Evolutionary conservation across 2,113 vertebrate genomes (phyloP).

Genomic region (Corythaeola cristata): DNA sequence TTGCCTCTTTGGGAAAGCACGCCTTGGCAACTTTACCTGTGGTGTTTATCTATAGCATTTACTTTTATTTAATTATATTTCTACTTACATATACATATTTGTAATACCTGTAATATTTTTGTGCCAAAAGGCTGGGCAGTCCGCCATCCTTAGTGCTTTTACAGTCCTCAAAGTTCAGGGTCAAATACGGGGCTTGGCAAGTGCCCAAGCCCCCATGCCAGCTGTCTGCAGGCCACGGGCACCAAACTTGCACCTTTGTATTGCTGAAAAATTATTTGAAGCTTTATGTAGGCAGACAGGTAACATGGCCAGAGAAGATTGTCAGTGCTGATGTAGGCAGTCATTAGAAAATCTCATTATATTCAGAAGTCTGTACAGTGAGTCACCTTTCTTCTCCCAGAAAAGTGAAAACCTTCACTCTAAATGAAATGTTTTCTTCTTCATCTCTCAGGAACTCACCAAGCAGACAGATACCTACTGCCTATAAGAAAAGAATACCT

Average conservation of each 20-base stretch:
- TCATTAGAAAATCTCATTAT: conserved; percentile 62
- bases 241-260: not conserved
- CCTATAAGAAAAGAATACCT: not conserved
- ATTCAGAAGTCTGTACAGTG: conserved; percentile 28
- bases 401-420: conserved; percentile 28
- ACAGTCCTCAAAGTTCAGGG: not conserved
- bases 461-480: conserved; percentile 11
- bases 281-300: not conserved
- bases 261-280: not conserved
- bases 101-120: not conserved
- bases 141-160: not conserved
- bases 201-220: not conserved
- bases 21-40: not conserved
- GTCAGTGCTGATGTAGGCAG: conserved; percentile 13
- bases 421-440: conserved; percentile 53
- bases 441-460: conserved; percentile 29
- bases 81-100: not conserved
- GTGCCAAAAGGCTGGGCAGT: not conserved
- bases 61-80: not conserved
- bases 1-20: not conserved
- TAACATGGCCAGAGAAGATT: not conserved
- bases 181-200: not conserved
- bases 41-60: not conserved
- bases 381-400: conserved; percentile 12
- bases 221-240: not conserved